Evolutionary conservation across 2,797 vertebrate genomes (phyloP), one percentile per base, ranked within the genome.

Genomic region (Novumbra hubbsi): DNA sequence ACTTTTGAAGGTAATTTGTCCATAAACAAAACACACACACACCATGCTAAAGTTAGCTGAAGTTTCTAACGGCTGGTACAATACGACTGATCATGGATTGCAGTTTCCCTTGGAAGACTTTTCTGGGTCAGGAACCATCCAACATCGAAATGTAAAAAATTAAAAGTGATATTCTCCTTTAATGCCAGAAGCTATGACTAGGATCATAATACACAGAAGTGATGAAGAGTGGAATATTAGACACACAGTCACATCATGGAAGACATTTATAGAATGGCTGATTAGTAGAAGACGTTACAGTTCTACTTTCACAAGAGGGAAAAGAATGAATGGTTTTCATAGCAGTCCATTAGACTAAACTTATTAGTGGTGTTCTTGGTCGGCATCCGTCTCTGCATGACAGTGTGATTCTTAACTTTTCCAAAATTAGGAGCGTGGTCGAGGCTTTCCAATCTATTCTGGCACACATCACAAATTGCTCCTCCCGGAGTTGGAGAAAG

Each of bases 401-500:
- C 27, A 38, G 57, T 49, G 55, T 34, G 16, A 16, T 63, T 64
- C 70, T 63, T 64, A 70, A 45, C 34, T 30, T 49, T 63, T 19
- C 52, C 28, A 28, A 60, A 62, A 74, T 12, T 21, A 27, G 17
- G 60, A 19, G 66, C 19, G 19, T 21, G 52, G 66, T 49, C 28
- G 68, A 70, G 77, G 68, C 64, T 75, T 69, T 76, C 55, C 78
- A 28, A 67, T 17, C 71, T 17, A 38, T 55, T 68, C 76, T 78
- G 79, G 78, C 77, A 80, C 76, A 28, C 24, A 57, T 69, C 28
- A 70, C 30, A 4, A 62, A 71, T 60, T 6, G 72, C 69, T 60
- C 69, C 73, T 60, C 78, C 63, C 64, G 76, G 77, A 76, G 28
- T 73, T 73, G 74, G 81, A 82, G 76, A 70, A 50, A 41, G 74